Conservation (phyloP, 1,140 invertebrate species). For the Drosophila nigrodunni region DNA sequence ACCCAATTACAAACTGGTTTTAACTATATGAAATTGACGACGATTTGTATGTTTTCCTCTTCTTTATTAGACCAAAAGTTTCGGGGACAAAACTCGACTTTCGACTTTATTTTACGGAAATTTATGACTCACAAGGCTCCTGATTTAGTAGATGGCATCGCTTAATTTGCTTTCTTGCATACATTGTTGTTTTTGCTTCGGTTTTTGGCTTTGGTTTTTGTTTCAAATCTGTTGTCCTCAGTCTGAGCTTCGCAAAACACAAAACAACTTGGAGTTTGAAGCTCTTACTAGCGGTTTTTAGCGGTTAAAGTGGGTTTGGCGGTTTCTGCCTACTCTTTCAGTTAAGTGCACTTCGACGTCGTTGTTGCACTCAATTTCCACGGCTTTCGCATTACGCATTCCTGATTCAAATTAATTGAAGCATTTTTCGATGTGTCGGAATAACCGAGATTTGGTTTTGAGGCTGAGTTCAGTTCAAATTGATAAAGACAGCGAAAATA, state of each 20-base stretch:
- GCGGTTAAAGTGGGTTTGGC: constrained; percentile 12
- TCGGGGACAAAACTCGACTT: too few relatives aligned
- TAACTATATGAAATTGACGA: not conserved
- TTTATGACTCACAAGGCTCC: not conserved
- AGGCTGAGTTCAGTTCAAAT: constrained; percentile 16
- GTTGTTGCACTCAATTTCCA: not conserved
- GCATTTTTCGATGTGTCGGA: not conserved
- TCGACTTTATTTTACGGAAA: not conserved
- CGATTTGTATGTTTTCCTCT: too few relatives aligned
- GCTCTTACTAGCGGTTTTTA: constrained; percentile 11
- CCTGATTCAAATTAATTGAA: not conserved
- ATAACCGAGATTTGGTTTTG: constrained; percentile 12
- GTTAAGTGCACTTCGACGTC: constrained; percentile 44
- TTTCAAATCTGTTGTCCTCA: not conserved
- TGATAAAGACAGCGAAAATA: not conserved
- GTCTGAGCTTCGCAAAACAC: constrained; percentile 52
- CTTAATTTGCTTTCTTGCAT: not conserved
- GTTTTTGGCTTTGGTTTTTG: not conserved
- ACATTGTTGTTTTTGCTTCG: not conserved
- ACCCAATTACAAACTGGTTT: too few relatives aligned
- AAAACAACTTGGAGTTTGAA: constrained; percentile 55
- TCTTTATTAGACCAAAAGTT: too few relatives aligned
- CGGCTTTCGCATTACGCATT: constrained; percentile 31
- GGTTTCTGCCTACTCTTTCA: constrained; percentile 5
- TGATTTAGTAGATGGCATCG: not conserved